These are phyloP conservation scores for Caenorhabditis afra DNA, from an alignment of 2,888 invertebrate species.

Conservation along the genomic window DNA sequence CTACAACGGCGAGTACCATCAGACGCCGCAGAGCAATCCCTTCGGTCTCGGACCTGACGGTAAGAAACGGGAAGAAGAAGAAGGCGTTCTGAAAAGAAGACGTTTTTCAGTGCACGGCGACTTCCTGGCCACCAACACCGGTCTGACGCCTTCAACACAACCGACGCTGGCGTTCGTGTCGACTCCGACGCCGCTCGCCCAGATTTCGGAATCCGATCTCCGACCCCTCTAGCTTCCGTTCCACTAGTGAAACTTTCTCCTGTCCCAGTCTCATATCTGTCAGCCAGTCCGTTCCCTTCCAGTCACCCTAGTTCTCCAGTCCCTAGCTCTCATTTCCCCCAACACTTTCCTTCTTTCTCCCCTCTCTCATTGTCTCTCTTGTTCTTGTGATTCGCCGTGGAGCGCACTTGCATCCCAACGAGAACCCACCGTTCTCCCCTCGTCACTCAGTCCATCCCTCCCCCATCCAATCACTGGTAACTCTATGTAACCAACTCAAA, in stretches of 20 bases:
- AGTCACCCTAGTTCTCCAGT: background rate
- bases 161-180: slow-evolving; percentile 58
- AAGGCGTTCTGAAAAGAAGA: background rate
- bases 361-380: background rate
- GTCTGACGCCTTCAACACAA: slow-evolving; percentile 64
- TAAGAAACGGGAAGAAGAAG: background rate
- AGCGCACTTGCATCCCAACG: background rate
- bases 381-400: background rate
- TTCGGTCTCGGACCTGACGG: slow-evolving; percentile 25
- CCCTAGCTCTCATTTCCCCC: background rate
- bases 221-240: slow-evolving; percentile 51
- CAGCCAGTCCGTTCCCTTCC: no score
- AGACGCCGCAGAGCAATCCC: slow-evolving; percentile 11
- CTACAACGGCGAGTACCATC: slow-evolving; percentile 21
- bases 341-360: background rate
- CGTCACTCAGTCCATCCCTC: slow-evolving; percentile 14
- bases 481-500: slow-evolving; percentile 1
- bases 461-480: slow-evolving; percentile 16
- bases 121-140: slow-evolving; percentile 58
- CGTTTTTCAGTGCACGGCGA: slow-evolving; percentile 24
- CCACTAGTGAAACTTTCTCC: background rate
- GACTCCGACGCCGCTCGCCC: slow-evolving; percentile 63
- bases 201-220: slow-evolving; percentile 58
- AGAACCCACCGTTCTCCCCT: background rate
- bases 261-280: background rate